Percentiles rank a stretch among this genome's conserved stretches.
Conservation (phyloP, 2,113 vertebrate species). For the Myocastor coypus region DNA sequence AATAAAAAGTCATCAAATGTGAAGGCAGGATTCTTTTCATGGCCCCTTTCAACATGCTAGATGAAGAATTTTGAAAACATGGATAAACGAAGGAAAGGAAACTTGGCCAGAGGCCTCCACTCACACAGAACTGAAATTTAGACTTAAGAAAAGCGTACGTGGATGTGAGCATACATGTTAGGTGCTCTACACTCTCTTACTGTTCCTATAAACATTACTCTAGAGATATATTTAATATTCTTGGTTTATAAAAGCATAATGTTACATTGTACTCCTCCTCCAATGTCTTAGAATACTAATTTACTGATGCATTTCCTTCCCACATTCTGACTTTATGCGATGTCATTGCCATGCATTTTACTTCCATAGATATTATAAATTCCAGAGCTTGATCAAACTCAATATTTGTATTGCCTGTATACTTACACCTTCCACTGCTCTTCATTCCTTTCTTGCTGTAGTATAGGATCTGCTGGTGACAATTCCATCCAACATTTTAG, state of each 20-base stretch:
- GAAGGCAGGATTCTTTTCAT: slow-evolving; percentile 14
- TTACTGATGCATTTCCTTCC: not conserved
- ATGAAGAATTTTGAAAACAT: not conserved
- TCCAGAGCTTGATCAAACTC: not conserved
- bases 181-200: not conserved
- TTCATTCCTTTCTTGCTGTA: slow-evolving; percentile 8
- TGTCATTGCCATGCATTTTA: slow-evolving; percentile 2
- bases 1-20: slow-evolving; percentile 45
- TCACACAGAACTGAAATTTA: not conserved
- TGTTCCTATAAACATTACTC: not conserved
- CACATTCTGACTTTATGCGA: not conserved
- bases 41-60: not conserved
- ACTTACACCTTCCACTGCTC: not conserved
- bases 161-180: not conserved
- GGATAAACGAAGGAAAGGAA: slow-evolving; percentile 14
- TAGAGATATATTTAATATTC: not conserved
- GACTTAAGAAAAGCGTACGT: not conserved
- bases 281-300: not conserved
- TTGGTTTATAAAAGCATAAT: slow-evolving; percentile 5
- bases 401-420: not conserved
- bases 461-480: not conserved
- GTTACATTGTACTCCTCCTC: not conserved
- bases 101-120: not conserved
- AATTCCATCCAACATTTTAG: not conserved
- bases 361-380: slow-evolving; percentile 12